Conservation (phyloP, 2,113 vertebrate species). For the Thunnus thynnus region DNA sequence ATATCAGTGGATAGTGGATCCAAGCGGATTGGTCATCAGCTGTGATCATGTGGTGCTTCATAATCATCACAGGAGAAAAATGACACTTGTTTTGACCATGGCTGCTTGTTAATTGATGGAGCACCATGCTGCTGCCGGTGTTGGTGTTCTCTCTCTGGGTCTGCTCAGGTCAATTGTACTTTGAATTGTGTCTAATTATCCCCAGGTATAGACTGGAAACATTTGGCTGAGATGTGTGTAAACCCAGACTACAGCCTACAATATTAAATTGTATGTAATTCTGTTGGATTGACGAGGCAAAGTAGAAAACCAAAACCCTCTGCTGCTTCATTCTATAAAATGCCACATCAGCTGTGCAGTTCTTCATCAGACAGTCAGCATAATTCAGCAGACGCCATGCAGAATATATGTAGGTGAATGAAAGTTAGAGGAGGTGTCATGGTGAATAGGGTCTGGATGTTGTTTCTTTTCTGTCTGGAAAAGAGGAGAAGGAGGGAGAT, state of each 20-base stretch:
- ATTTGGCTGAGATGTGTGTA: background rate
- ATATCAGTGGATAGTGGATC: too few species aligned
- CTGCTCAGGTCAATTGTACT: too few species aligned
- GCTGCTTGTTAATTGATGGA: too few species aligned
- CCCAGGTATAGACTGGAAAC: background rate
- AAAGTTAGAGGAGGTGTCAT: background rate
- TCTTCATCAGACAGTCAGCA: conserved; percentile 15
- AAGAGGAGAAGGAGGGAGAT: background rate
- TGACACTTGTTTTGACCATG: too few species aligned
- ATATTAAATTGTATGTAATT: conserved; percentile 19
- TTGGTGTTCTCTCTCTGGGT: too few species aligned
- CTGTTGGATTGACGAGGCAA: conserved; percentile 4
- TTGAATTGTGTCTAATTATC: too few species aligned
- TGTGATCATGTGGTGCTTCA: too few species aligned
- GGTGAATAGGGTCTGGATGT: background rate
- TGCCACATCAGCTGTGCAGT: conserved; percentile 17
- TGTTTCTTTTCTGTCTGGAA: background rate
- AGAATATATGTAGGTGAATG: background rate
- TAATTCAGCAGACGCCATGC: background rate
- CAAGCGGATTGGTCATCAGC: too few species aligned
- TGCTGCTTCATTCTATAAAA: conserved; percentile 23
- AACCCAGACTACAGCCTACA: conserved; percentile 2
- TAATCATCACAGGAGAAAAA: too few species aligned
- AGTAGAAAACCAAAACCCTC: conserved; percentile 16
- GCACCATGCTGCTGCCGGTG: too few species aligned